These are phyloP conservation scores for Botia kubotai DNA, from an alignment of 2,797 vertebrate species.

Conservation along the genomic window DNA sequence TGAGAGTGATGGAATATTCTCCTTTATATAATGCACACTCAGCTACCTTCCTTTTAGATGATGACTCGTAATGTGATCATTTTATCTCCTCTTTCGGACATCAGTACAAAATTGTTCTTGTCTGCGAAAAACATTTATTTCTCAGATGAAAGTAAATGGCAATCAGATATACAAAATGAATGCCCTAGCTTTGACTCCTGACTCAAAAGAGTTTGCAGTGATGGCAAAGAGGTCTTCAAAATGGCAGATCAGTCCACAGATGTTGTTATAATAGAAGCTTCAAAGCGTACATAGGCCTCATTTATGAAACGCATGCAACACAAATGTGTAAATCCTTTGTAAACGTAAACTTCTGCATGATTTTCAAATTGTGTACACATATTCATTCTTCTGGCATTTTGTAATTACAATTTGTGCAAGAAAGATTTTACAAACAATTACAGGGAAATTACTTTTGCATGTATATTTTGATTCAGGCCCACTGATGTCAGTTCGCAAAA, in stretches of 20 bases:
- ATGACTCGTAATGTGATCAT: neutral
- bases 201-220: conserved; percentile 40
- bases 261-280: conserved; percentile 50
- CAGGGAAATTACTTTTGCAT: no score
- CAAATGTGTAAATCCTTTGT: neutral
- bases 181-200: neutral
- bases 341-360: no score
- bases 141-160: conserved; percentile 21
- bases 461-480: neutral
- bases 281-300: conserved; percentile 25
- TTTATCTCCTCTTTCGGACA: neutral
- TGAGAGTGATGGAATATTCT: conserved; percentile 21
- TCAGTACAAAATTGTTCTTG: neutral
- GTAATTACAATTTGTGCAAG: no score
- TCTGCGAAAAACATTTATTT: conserved; percentile 56
- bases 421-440: no score
- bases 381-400: no score
- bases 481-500: conserved; percentile 2
- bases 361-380: no score
- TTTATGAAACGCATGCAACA: conserved; percentile 1
- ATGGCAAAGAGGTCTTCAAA: conserved; percentile 31
- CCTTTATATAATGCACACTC: conserved; percentile 12
- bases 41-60: neutral
- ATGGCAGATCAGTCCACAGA: conserved; percentile 46
- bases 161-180: no score